phyloP scores from a whole-genome alignment of 2,113 vertebrate species.

The Pimephales promelas region DNA sequence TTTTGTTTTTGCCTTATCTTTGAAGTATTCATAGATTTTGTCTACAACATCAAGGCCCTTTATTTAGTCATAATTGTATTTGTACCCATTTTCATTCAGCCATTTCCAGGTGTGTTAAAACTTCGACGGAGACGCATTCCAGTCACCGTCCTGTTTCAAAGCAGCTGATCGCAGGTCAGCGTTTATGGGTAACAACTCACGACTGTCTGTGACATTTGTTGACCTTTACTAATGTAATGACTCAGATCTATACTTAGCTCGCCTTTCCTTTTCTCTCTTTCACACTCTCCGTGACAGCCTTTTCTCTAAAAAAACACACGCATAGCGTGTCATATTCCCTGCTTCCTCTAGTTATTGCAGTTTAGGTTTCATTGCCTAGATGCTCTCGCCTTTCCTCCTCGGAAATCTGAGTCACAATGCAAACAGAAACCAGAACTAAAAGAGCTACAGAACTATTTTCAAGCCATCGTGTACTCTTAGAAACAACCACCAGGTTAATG shows the following conservation, averaged over 20 bases:
- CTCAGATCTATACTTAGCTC: conserved; percentile 56
- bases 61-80: neutral
- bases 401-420: conserved; percentile 10
- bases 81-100: conserved; percentile 8
- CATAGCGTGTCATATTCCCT: conserved; percentile 47
- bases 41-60: conserved; percentile 23
- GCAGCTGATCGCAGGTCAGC: conserved; percentile 41
- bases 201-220: conserved; percentile 55
- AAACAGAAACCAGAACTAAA: conserved; percentile 14
- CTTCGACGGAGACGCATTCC: neutral
- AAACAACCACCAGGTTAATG: neutral
- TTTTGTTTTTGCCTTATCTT: conserved; percentile 35
- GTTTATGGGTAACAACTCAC: conserved; percentile 43
- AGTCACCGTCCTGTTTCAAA: neutral
- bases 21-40: conserved; percentile 27
- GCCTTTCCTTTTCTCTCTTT: conserved; percentile 35
- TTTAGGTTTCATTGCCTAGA: conserved; percentile 39
- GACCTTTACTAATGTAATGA: conserved; percentile 54
- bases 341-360: conserved; percentile 24
- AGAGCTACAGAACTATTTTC: neutral
- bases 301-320: conserved; percentile 42
- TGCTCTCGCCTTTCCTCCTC: neutral
- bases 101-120: neutral
- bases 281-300: conserved; percentile 25
- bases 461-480: neutral